Evolutionary conservation across 2,888 invertebrate genomes (phyloP).

Genomic region (Nowickia ferox): DNA sequence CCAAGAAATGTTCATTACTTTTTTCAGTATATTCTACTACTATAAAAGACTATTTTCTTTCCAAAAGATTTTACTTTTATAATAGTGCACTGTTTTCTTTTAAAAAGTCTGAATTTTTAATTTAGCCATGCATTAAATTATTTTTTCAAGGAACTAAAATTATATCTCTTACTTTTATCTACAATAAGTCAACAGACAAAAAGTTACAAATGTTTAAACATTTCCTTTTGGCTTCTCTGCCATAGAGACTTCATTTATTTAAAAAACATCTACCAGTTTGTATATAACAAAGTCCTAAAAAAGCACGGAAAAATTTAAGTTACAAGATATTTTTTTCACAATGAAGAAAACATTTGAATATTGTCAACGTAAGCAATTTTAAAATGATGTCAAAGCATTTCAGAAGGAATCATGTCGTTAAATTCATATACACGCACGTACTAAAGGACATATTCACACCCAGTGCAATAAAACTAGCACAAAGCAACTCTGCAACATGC

Average conservation of each 20-base stretch:
- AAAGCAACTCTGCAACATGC: conserved; percentile 11
- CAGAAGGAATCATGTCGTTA: conserved; percentile 34
- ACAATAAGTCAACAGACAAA: no score
- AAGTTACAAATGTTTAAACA: no score
- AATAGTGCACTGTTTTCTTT: no score
- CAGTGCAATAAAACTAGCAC: neutral
- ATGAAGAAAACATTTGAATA: conserved; percentile 38
- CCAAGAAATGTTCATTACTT: no score
- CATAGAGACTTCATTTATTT: neutral
- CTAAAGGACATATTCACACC: neutral
- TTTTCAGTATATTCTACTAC: no score
- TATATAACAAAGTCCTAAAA: conserved; percentile 7
- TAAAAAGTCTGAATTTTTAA: no score
- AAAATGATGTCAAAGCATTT: conserved; percentile 61
- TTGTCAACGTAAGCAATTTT: conserved; percentile 67
- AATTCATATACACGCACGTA: neutral
- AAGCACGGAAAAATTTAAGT: neutral
- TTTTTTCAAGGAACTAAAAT: no score
- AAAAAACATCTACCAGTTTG: neutral
- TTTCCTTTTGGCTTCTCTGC: no score
- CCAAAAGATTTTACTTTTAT: no score
- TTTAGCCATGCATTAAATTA: no score
- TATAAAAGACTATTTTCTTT: no score
- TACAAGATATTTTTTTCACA: neutral
- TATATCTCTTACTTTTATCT: no score